These are phyloP conservation scores for Catagonus wagneri DNA, from an alignment of 2,113 vertebrate species.

Conservation along the genomic window DNA sequence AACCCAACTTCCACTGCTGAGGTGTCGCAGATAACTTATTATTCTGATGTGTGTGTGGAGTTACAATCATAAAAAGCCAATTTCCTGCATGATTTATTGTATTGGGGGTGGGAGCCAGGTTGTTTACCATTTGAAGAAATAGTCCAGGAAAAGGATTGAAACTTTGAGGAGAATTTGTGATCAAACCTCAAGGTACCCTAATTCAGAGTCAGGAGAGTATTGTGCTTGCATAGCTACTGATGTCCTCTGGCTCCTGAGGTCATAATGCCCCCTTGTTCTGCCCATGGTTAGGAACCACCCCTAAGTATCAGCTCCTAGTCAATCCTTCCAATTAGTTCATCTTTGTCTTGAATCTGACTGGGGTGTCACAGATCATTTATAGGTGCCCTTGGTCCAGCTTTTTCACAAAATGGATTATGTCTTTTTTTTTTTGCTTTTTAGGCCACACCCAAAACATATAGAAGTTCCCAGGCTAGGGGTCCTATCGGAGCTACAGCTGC, in stretches of 20 bases:
- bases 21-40: neutral
- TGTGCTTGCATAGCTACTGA: neutral
- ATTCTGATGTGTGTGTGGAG: neutral
- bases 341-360: neutral
- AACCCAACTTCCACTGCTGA: neutral
- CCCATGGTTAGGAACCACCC: neutral
- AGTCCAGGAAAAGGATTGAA: conserved; percentile 45
- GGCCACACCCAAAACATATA: no score
- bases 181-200: neutral
- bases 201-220: conserved; percentile 17
- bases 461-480: no score
- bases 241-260: neutral
- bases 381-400: neutral
- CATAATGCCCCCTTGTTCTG: neutral
- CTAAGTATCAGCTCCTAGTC: neutral
- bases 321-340: neutral
- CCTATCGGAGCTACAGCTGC: no score
- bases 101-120: neutral
- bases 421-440: neutral
- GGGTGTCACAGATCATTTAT: neutral
- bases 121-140: conserved; percentile 50
- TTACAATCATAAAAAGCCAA: conserved; percentile 47
- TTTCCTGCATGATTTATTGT: conserved; percentile 56
- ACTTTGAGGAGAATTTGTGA: conserved; percentile 49
- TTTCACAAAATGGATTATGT: neutral